Conservation (phyloP, 2,797 vertebrate genomes). For the Callimico goeldii region DNA sequence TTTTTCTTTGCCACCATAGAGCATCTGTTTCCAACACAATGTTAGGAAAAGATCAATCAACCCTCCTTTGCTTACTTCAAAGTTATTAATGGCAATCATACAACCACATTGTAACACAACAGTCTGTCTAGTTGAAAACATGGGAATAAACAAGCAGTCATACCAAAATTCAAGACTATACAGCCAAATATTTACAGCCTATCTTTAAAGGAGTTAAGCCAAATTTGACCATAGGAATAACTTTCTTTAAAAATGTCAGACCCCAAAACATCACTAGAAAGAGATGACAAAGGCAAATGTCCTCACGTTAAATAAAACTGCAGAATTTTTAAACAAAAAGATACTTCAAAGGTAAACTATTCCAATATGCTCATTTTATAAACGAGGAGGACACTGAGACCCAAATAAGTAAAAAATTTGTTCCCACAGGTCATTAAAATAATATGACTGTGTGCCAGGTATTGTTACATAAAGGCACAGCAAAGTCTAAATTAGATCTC, state of each 20-base stretch:
- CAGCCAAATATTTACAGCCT: slow-evolving; percentile 18
- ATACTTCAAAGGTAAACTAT: slow-evolving; percentile 2
- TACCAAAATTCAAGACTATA: slow-evolving; percentile 19
- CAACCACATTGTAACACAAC: neutral
- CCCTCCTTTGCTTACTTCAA: neutral
- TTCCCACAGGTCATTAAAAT: neutral
- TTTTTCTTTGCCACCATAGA: no score
- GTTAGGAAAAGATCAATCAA: neutral
- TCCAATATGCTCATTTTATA: neutral
- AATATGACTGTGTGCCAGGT: no score
- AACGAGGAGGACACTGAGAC: neutral
- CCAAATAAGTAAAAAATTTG: neutral
- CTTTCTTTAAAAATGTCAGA: slow-evolving; percentile 61
- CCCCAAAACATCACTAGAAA: slow-evolving; percentile 27
- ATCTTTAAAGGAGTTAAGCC: slow-evolving; percentile 43
- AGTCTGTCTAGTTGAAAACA: slow-evolving; percentile 23
- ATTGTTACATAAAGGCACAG: neutral
- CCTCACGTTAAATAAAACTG: slow-evolving; percentile 31
- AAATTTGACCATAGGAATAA: slow-evolving; percentile 40
- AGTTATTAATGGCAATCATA: neutral
- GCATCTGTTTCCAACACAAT: neutral
- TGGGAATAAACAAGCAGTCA: slow-evolving; percentile 28
- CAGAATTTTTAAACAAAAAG: neutral
- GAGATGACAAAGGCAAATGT: slow-evolving; percentile 3
- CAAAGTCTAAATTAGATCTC: neutral